Evolutionary conservation across 2,797 vertebrate species (phyloP), one percentile per base, ranked within the genome.

Genomic region (Chanos chanos): DNA sequence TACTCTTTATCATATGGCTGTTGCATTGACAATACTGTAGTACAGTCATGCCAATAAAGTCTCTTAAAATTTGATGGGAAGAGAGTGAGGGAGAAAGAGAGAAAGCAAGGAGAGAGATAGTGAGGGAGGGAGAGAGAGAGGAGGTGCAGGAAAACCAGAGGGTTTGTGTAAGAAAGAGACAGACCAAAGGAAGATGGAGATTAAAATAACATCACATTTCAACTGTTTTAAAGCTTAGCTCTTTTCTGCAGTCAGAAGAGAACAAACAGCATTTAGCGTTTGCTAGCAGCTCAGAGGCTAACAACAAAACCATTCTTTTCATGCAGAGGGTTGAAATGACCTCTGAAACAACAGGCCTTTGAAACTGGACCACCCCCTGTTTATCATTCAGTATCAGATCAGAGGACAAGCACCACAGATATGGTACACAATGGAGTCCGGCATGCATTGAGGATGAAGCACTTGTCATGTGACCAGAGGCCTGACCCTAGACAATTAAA

Each of bases 261-360:
- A 55, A 16, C 2, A 24, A 18, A 6, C 37, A 24, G 54, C 30
- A 19, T n/a, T n/a, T n/a, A n/a, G n/a, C n/a, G n/a, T n/a, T n/a
- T n/a, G n/a, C n/a, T n/a, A n/a, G n/a, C n/a, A n/a, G n/a, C 4
- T 13, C n/a, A 7, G 6, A 1, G 9, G 6, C 22, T 45, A 52
- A 66, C 64, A 55, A 41, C 18, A 45, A 18, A 44, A 51, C 34
- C 41, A 65, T 74, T 71, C 61, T 74, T 64, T 57, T 58, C 41
- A 49, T 30, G 6, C 16, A 33, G 60, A 75, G 71, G 61, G 70
- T 27, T 70, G 50, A 30, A 7, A 61, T 25, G 51, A 70, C 43
- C 10, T n/a, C 25, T 49, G 68, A 79, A 75, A 85, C 81, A 84
- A 69, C 56, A 8, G 57, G 61, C 58, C 81, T 80, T 84, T 87